These are phyloP conservation scores for Ooceraea biroi DNA, from an alignment of 1,140 invertebrate genomes.

Conservation along the genomic window DNA sequence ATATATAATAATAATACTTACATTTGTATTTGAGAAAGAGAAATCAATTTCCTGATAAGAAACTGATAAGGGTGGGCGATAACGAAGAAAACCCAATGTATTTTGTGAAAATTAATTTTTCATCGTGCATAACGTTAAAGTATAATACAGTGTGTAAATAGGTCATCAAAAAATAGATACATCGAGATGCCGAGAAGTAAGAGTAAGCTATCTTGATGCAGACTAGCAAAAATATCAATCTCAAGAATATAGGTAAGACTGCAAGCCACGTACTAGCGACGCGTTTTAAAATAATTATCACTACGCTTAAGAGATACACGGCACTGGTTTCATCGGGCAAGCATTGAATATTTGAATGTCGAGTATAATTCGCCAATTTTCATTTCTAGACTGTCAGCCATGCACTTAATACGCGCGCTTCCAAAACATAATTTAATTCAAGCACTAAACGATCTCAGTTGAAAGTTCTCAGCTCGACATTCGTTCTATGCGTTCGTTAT, in stretches of 20 bases:
- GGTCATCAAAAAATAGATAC: conserved; percentile 56
- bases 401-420: conserved; percentile 15
- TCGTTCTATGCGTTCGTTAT: conserved; percentile 49
- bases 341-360: conserved; percentile 50
- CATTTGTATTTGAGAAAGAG: not conserved
- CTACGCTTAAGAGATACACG: conserved; percentile 44
- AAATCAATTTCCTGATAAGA: not conserved
- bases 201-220: conserved; percentile 44
- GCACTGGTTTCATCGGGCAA: conserved; percentile 43
- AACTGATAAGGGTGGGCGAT: not conserved
- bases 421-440: conserved; percentile 12
- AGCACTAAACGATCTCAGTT: not conserved
- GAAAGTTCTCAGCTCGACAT: conserved; percentile 18
- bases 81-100: conserved; percentile 13
- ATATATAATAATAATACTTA: no score
- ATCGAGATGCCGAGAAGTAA: conserved; percentile 31
- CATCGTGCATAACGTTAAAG: conserved; percentile 17
- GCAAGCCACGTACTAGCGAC: conserved; percentile 26
- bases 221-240: conserved; percentile 56
- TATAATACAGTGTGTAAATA: conserved; percentile 48
- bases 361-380: conserved; percentile 1
- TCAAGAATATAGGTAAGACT: conserved; percentile 19
- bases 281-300: conserved; percentile 35
- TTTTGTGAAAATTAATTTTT: conserved; percentile 36
- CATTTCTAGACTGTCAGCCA: not conserved